A percentile compares a stretch with the other conserved stretches of the same genome.
phyloP scores from a whole-genome alignment of 2,888 invertebrate genomes.

The Polymixis flavicincta region DNA sequence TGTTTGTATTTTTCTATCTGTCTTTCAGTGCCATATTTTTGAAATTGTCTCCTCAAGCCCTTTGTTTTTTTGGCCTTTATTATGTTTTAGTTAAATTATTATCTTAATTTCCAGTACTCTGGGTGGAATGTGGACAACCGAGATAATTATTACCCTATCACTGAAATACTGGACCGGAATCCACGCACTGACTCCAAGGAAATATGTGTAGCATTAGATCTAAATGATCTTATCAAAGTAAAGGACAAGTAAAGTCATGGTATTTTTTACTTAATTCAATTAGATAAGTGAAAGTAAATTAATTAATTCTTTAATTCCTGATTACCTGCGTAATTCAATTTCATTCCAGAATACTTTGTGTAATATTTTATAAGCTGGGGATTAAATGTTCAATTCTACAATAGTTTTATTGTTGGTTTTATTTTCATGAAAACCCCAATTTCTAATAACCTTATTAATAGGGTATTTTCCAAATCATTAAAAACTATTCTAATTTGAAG shows the following conservation, averaged over 20 bases:
- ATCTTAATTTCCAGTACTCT: constrained; percentile 87
- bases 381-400: constrained; percentile 87
- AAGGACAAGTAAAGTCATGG: constrained; percentile 87
- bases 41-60: neutral
- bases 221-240: constrained; percentile 90
- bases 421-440: constrained; percentile 35
- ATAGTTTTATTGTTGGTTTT: constrained; percentile 66
- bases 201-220: constrained; percentile 90
- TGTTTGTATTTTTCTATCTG: neutral
- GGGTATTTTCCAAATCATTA: too few relatives aligned
- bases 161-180: constrained; percentile 89
- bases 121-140: constrained; percentile 91
- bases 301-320: constrained; percentile 87
- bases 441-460: neutral
- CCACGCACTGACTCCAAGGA: constrained; percentile 89
- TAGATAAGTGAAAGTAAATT: constrained; percentile 88
- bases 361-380: constrained; percentile 87
- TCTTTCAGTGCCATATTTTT: neutral
- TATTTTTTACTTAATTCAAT: constrained; percentile 84
- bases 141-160: constrained; percentile 91
- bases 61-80: neutral
- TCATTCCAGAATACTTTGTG: constrained; percentile 89
- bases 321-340: constrained; percentile 86
- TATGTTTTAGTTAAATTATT: neutral
- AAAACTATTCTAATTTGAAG: too few relatives aligned